Evolutionary conservation across 2,797 vertebrate genomes (phyloP), one percentile per base, ranked within the genome.

Genomic region (Astyanax mexicanus): DNA sequence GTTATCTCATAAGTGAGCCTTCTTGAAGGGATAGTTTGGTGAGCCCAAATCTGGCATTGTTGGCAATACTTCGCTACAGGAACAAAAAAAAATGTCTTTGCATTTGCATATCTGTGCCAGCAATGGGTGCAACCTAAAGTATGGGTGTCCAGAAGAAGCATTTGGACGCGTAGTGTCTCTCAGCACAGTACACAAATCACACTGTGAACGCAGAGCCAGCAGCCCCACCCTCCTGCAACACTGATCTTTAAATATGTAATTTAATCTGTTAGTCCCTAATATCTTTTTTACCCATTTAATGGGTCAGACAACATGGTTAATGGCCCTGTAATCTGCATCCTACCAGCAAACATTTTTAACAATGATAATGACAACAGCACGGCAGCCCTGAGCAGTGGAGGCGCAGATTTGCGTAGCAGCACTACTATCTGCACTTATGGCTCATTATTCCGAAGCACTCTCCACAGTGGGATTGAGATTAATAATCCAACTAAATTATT

Each of bases 251-350:
- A 86, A 86, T 85, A 86, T 89, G 84, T 85, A 67, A 86, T 90
- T 87, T 88, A 77, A 85, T 88, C 81, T 84, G 49, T 89, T 88
- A 92, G 87, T 86, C 80, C 83, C 83, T 92, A 91, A 90, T 90
- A 89, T 88, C 80, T 90, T 81, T 90, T 89, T 32, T 58, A 89
- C 89, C 89, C 86, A 89, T 86, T 90, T 90, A 90, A 89, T 91
- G 88, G 87, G 80, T 85, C 51, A 76, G 81, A 13, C 85, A 69
- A 67, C 73, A 42, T 77, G 77, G 74, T 88, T 89, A 90, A 90
- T 88, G 87, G 86, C 82, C 84, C 75, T 75, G 67, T 90, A 92
- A 91, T 91, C 89, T 89, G 84, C 83, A 4, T 52, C 82, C 72
- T 69, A 55, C 73, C 66, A 70, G 25, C 76, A 69, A 70, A 77